These are phyloP conservation scores for Neuroscelio doddi DNA, from an alignment of 2,888 invertebrate species.

Conservation along the genomic window DNA sequence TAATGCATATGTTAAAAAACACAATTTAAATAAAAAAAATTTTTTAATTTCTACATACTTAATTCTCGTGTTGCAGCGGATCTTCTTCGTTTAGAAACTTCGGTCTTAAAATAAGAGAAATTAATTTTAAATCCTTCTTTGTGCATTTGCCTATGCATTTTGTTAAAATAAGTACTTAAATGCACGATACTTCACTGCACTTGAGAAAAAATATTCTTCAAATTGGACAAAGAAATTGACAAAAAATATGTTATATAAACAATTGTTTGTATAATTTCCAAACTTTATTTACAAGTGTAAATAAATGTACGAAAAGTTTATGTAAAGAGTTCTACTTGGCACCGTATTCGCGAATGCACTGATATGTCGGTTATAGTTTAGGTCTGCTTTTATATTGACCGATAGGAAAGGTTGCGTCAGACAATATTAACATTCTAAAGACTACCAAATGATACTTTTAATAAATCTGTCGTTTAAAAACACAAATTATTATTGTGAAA, in stretches of 20 bases:
- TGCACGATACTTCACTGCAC: constrained; percentile 17
- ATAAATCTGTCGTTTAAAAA: constrained; percentile 21
- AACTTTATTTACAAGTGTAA: neutral
- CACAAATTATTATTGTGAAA: constrained; percentile 19
- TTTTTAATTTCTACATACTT: constrained; percentile 68
- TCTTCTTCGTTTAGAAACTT: constrained; percentile 72
- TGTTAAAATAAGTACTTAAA: neutral
- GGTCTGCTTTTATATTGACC: constrained; percentile 63
- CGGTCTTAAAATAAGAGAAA: constrained; percentile 73
- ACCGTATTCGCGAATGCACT: constrained; percentile 51
- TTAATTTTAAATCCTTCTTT: constrained; percentile 65
- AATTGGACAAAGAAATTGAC: neutral
- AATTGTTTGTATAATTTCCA: neutral
- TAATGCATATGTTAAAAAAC: constrained; percentile 5
- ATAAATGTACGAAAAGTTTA: neutral
- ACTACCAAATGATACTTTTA: constrained; percentile 24
- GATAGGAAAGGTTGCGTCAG: constrained; percentile 66
- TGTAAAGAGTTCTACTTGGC: constrained; percentile 19
- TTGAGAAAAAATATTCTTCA: neutral
- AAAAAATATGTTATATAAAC: neutral
- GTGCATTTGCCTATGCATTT: constrained; percentile 34
- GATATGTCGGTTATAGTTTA: constrained; percentile 50
- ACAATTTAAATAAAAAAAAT: constrained; percentile 2
- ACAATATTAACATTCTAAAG: constrained; percentile 47
- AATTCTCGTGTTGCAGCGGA: constrained; percentile 74